A percentile compares a stretch with the other conserved stretches of the same genome.
Evolutionary conservation across 23 tunicate species (phyloP).

Genomic region (Phallusia fumigata): DNA sequence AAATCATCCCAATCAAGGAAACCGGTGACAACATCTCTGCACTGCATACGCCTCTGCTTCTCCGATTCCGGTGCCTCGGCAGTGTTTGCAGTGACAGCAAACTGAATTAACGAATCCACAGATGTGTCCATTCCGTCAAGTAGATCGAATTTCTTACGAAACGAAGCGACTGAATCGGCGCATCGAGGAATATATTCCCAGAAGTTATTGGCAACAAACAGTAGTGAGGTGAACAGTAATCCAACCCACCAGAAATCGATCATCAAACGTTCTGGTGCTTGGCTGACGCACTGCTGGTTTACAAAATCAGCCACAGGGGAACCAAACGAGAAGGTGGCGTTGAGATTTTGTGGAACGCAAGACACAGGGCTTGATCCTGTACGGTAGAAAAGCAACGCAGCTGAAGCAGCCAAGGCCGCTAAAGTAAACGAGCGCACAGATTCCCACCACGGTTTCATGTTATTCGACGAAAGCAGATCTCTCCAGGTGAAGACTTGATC

Average conservation of each 20-base stretch:
- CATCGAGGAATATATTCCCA: background rate
- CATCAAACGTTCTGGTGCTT: background rate
- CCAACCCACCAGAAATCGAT: background rate
- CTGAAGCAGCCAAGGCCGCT: background rate
- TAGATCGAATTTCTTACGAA: background rate
- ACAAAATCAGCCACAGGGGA: background rate
- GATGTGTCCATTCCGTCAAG: background rate
- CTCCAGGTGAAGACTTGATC: background rate
- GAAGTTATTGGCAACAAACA: slow-evolving; percentile 1
- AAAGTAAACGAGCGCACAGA: background rate
- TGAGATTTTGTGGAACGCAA: background rate
- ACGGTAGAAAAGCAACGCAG: background rate
- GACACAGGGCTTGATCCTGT: background rate
- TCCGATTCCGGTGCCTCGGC: background rate
- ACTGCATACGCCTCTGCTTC: background rate
- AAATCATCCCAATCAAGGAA: background rate
- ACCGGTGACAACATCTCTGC: background rate
- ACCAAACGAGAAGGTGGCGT: background rate
- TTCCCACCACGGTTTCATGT: slow-evolving; percentile 6
- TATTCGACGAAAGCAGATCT: background rate
- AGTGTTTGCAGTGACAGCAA: background rate
- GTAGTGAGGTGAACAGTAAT: background rate
- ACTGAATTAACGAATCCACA: background rate
- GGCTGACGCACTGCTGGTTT: background rate
- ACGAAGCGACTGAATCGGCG: background rate